A percentile compares a stretch with the other conserved stretches of the same genome.
Evolutionary conservation across 1,140 invertebrate genomes (phyloP).

Genomic region (Dendroctonus valens): DNA sequence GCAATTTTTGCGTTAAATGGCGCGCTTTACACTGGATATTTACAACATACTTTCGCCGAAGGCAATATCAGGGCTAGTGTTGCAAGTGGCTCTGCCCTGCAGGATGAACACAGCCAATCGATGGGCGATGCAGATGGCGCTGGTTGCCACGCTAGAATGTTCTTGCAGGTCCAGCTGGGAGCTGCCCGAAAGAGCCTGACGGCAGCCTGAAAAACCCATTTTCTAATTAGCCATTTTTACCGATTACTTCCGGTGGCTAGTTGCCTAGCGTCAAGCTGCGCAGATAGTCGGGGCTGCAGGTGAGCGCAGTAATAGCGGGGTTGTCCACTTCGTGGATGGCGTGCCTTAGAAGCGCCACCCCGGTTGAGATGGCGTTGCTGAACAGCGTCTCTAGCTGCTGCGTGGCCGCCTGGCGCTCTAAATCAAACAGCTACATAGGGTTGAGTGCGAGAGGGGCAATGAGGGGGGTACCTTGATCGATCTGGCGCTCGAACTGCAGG

Average conservation of each 20-base stretch:
- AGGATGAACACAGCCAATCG: conserved; percentile 61
- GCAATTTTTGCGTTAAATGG: conserved; percentile 9
- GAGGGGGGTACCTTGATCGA: conserved; percentile 22
- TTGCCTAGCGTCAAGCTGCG: conserved; percentile 48
- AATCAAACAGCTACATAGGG: too few species aligned
- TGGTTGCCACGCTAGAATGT: conserved; percentile 34
- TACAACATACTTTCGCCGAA: conserved; percentile 66
- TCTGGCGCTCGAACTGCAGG: conserved; percentile 31
- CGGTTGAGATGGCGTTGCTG: conserved; percentile 54
- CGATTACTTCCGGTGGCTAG: too few species aligned
- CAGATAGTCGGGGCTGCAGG: conserved; percentile 69
- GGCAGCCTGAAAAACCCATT: conserved; percentile 39
- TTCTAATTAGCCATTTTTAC: too few species aligned
- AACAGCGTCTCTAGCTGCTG: conserved; percentile 41
- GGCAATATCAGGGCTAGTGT: conserved; percentile 70
- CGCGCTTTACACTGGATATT: not conserved
- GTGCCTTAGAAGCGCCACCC: conserved; percentile 60
- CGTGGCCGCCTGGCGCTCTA: conserved; percentile 40
- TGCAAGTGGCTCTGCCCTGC: conserved; percentile 68
- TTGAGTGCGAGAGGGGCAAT: too few species aligned
- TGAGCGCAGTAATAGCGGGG: conserved; percentile 65
- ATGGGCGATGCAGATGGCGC: conserved; percentile 50
- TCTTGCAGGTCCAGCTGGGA: conserved; percentile 27
- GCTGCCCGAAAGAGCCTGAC: conserved; percentile 46
- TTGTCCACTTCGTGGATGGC: conserved; percentile 68